These are phyloP conservation scores for Campylorhamphus procurvoides DNA, from an alignment of 2,113 vertebrate species.

Conservation along the genomic window DNA sequence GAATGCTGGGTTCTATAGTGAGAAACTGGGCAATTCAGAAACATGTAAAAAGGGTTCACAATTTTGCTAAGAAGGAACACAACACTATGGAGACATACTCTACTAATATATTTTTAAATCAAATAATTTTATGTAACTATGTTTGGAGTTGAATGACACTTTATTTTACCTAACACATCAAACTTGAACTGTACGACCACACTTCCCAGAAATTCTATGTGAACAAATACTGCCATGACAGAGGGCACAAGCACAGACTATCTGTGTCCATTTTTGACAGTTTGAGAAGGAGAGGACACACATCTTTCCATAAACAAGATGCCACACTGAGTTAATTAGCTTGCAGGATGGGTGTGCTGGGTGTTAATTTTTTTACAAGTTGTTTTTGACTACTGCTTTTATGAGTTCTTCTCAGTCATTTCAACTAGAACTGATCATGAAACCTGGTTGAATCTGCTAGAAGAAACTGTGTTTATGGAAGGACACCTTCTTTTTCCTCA, in stretches of 20 bases:
- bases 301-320: background rate
- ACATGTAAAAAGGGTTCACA: background rate
- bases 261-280: background rate
- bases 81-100: background rate
- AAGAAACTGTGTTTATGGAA: background rate
- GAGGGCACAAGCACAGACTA: background rate
- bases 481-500: background rate
- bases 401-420: background rate
- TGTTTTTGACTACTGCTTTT: background rate
- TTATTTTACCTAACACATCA: background rate
- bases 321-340: background rate
- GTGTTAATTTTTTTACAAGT: background rate
- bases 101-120: background rate
- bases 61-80: background rate
- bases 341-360: background rate
- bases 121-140: background rate
- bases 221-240: background rate
- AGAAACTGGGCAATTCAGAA: background rate
- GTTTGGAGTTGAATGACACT: background rate
- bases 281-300: background rate
- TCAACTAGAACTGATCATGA: background rate
- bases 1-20: background rate
- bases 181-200: background rate
- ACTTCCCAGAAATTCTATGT: background rate
- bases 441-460: background rate